Conservation (phyloP, 2,888 invertebrate species). For the Ennomos quercinarius region DNA sequence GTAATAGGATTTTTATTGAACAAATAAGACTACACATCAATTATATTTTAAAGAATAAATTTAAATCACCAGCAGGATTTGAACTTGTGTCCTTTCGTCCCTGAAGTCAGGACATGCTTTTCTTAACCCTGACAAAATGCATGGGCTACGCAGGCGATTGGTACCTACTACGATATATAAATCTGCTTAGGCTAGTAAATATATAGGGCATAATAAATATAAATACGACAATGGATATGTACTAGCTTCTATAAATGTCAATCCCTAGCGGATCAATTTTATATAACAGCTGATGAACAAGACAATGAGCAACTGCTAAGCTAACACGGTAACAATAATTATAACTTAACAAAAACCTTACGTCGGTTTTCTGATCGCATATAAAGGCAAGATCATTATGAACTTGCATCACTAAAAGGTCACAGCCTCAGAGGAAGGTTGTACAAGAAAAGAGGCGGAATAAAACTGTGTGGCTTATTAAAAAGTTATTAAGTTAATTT, state of each 20-base stretch:
- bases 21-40: too few relatives aligned
- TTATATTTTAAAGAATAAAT: too few relatives aligned
- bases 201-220: too few relatives aligned
- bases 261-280: constrained; percentile 28
- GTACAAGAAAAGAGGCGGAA: not conserved
- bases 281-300: constrained; percentile 27
- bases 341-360: constrained; percentile 36
- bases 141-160: too few relatives aligned
- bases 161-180: too few relatives aligned
- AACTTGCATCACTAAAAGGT: constrained; percentile 43
- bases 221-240: too few relatives aligned
- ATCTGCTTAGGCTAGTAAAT: too few relatives aligned
- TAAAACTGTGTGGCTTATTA: constrained; percentile 5
- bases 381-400: constrained; percentile 56
- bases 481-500: constrained; percentile 7
- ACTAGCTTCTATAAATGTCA: not conserved
- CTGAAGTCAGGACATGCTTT: too few relatives aligned
- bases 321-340: constrained; percentile 38
- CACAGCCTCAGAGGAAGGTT: constrained; percentile 51
- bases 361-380: constrained; percentile 39
- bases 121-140: too few relatives aligned
- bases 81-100: too few relatives aligned
- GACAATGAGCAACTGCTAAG: constrained; percentile 42
- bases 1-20: too few relatives aligned
- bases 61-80: too few relatives aligned